Base-by-base conservation (phyloP, 2,888 invertebrate species). In the Resseliella maxima region DNA sequence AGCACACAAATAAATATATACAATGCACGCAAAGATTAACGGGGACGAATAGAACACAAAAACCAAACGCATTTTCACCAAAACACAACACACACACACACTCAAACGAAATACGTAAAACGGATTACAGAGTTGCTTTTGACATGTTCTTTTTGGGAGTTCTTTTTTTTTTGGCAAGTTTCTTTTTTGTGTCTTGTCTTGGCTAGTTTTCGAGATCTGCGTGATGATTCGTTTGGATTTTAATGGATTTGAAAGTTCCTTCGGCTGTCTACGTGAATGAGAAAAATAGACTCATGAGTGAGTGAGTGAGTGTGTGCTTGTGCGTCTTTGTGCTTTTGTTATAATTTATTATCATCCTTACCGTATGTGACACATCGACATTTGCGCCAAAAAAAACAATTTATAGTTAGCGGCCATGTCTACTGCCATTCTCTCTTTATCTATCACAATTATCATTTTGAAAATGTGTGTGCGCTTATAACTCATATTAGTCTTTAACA, bases 181-280 rank as follows among this genome's bases (percentile, higher is more conserved):
- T 12, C 1, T 38, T 38, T 83, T 3, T 72, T 27, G 21, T 59
- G 24, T 59, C 24, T 27, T 27, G 2, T 59, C 15, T 59, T 59
- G 24, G 15, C 2, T 27, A 24, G 59, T 59, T 12, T 72, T 72
- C 46, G 1, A 6, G n/a, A 38, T 38, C 38, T 38, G 83, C 83
- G 38, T 38, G 38, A 38, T 83, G n/a, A n/a, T 81, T 50, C 38
- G 38, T 83, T 83, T 83, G 83, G 83, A 83, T 83, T 83, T 83
- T 83, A 83, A 83, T 83, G 83, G 83, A 83, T 83, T 83, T 36
- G 83, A 83, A 38, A 38, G 83, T 83, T 83, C 83, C n/a, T 83
- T 38, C 31, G 72, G 18, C 31, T 72, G 72, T 72, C 35, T 31
- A 1, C 31, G 12, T 72, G 31, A n/a, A n/a, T n/a, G n/a, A n/a